Percentiles rank a stretch among this genome's conserved stretches.
Evolutionary conservation across 2,113 vertebrate species (phyloP).

Genomic region (Dipodomys spectabilis): DNA sequence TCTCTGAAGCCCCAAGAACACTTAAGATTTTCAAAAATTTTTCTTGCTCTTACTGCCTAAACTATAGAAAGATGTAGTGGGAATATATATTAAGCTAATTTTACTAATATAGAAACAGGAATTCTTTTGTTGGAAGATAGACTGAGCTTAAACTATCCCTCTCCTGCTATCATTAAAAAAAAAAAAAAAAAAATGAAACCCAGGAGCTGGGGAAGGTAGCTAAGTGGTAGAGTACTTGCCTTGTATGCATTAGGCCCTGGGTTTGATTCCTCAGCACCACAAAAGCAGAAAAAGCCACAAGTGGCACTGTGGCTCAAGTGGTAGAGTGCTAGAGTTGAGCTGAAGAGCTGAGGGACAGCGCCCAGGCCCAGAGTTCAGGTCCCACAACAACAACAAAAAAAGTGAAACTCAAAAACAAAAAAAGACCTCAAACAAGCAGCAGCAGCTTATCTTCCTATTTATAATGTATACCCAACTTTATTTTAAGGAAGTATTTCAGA

Average conservation of each 20-base stretch:
- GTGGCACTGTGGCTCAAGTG: too few species aligned
- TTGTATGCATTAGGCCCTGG: too few species aligned
- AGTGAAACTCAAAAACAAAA: neutral
- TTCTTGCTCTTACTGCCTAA: neutral
- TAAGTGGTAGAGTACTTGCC: too few species aligned
- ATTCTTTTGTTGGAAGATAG: neutral
- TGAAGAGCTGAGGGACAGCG: too few species aligned
- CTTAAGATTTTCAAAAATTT: neutral
- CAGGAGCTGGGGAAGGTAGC: too few species aligned
- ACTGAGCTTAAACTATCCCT: neutral
- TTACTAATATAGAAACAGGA: neutral
- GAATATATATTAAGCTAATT: neutral
- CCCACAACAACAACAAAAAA: neutral
- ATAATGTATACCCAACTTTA: neutral
- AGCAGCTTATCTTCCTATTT: neutral
- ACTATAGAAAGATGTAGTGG: neutral
- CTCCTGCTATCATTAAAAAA: neutral
- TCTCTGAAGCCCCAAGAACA: neutral
- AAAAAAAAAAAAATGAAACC: neutral
- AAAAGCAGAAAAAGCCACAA: too few species aligned
- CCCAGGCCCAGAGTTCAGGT: too few species aligned
- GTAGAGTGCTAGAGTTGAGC: too few species aligned
- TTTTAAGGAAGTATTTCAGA: conserved; percentile 9
- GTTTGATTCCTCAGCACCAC: too few species aligned
- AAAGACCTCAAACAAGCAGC: neutral